A percentile compares a stretch with the other conserved stretches of the same genome.
Conservation (phyloP, 2,113 vertebrate genomes). For the Calidris pugnax region DNA sequence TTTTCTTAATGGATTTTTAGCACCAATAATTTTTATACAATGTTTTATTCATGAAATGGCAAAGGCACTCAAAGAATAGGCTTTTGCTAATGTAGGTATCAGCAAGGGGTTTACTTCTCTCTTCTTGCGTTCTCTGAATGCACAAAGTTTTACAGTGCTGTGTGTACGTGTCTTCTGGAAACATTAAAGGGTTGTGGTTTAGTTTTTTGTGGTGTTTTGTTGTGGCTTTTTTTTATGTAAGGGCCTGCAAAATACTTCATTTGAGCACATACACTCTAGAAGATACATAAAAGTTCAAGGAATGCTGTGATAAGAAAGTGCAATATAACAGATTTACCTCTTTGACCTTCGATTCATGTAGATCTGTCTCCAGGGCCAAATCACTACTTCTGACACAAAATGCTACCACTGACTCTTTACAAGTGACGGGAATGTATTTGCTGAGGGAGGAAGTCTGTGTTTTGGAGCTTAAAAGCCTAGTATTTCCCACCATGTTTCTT, state of each 20-base stretch:
- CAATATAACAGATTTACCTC: not conserved
- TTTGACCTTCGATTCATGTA: not conserved
- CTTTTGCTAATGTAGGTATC: not conserved
- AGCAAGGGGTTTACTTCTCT: not conserved
- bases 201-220: not conserved
- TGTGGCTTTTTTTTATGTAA: not conserved
- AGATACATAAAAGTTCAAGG: not conserved
- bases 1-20: not conserved
- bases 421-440: not conserved
- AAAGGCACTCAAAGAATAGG: not conserved
- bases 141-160: not conserved
- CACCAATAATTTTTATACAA: not conserved
- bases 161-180: rapidly evolving
- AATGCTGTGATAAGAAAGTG: not conserved
- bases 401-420: not conserved
- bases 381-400: not conserved
- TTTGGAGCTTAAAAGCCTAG: not conserved
- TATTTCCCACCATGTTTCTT: not conserved
- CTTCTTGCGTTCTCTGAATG: not conserved
- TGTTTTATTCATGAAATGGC: not conserved
- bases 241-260: not conserved
- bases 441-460: not conserved
- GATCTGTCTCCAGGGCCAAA: not conserved
- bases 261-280: not conserved
- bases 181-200: not conserved